Evolutionary conservation across 2,888 invertebrate genomes (phyloP), one percentile per base, ranked within the genome.

Genomic region (Timandra comae): DNA sequence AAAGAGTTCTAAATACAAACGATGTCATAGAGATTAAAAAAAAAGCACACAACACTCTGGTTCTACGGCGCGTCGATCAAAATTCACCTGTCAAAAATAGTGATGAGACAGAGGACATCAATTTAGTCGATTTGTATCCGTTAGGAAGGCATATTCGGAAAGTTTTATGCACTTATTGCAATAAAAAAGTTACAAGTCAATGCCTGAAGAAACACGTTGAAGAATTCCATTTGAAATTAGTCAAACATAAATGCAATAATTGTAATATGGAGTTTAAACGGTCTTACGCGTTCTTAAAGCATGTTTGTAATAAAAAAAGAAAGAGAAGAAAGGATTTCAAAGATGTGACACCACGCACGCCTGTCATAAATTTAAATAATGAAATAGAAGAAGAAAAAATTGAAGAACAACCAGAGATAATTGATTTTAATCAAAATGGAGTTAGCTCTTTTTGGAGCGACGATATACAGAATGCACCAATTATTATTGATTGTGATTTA

Each of bases 11-110:
- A 0, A 72, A 78, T 28, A 48, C 67, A 0, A 43, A 67, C 2
- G 43, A 42, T 0, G 34, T 75, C 0, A 51, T 75, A 0, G 61
- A 77, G 46, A 72, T 79, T 0, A 67, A 46, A n/a, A 77, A 75
- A 31, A 51, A 56, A 0, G 55, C 57, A 0, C 38, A 41, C 0
- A 77, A 67, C 8, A 41, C 45, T 0, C 30, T 76, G 1, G 28
- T 73, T 0, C 55, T 79, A 48, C 49, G 56, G 3, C 61, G 54
- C 36, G 26, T 62, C 0, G 41, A 58, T 1, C 43, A 54, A 0
- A 48, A 53, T 1, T 49, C 51, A 0, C 31, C 49, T 1, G 50
- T 66, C 16, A 0, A 52, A 49, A 30, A 45, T 63, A 0, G 46
- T 49, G 16, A 16, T 2, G 40, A 34, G 0, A 33, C 41, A 0